phyloP scores from a whole-genome alignment of 1,140 invertebrate genomes.

The Bombus picipes region DNA sequence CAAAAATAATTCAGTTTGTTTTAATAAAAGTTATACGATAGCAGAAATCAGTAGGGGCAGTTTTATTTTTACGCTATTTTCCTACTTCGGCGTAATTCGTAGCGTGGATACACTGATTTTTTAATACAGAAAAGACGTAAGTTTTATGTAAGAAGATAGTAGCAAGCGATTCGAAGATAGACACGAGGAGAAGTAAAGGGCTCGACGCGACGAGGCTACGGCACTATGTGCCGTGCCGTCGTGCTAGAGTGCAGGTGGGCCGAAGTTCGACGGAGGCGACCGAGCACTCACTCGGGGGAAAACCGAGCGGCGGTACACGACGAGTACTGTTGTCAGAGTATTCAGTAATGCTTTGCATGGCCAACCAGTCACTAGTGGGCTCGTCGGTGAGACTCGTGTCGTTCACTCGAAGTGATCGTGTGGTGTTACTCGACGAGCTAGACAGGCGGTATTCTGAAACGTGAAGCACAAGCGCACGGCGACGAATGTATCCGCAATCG shows the following conservation, averaged over 20 bases:
- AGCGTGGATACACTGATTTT: background rate
- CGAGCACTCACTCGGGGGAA: constrained; percentile 73
- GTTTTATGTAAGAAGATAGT: background rate
- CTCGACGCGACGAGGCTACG: constrained; percentile 18
- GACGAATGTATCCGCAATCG: constrained; percentile 28
- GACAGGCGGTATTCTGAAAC: constrained; percentile 35
- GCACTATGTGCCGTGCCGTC: constrained; percentile 67
- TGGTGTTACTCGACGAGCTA: constrained; percentile 61
- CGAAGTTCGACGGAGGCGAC: constrained; percentile 68
- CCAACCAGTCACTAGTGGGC: constrained; percentile 72
- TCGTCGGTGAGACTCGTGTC: constrained; percentile 74
- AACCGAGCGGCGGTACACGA: constrained; percentile 74
- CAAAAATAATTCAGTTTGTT: background rate
- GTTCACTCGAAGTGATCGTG: constrained; percentile 74
- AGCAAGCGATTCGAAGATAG: background rate
- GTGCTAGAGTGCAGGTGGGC: constrained; percentile 79
- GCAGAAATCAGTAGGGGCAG: rapidly evolving
- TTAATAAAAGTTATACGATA: rapidly evolving
- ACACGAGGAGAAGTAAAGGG: background rate
- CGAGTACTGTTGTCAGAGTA: constrained; percentile 79
- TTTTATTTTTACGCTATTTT: background rate
- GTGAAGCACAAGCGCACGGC: constrained; percentile 13
- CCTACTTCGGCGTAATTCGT: background rate
- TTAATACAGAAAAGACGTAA: background rate
- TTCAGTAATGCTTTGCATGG: constrained; percentile 82